Base-by-base conservation (phyloP, 2,888 invertebrate species). In the Agonopterix subpropinquella region DNA sequence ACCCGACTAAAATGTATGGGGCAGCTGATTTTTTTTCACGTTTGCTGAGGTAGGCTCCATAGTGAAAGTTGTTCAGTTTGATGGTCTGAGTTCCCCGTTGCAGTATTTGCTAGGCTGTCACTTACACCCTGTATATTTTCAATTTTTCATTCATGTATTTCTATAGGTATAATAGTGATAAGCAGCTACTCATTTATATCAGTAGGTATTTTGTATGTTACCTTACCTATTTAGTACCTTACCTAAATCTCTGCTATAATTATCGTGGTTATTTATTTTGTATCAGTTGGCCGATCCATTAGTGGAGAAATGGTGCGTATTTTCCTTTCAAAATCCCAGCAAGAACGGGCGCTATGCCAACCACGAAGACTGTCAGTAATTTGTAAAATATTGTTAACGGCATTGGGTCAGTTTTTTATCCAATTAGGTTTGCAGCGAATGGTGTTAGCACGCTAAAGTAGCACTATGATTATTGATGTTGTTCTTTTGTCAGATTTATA, bases 341-440 rank as follows among this genome's bases (percentile, higher is more conserved):
- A 65, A 59, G 58, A 56, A 52, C 61, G 77, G 81, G 80, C 80
- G 64, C 13, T 48, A 36, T 70, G 79, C 81, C 82, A 82, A 64
- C 49, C 57, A 55, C 50, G 59, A 70, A 70, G 65, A 67, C 67
- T 68, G 68, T 65, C 65, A 70, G 72, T 67, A 69, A 66, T 65
- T 66, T 66, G 60, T 70, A 64, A 74, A 53, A 57, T 61, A 55
- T 55, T 50, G 36, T 39, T 15, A 28, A 28, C 7, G 28, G 36
- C 43, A 15, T 15, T 13, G 15, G 13, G 47, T 5, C 36, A 11
- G 37, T 47, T 47, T 47, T 7, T 47, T 11, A 35, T 36, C 35
- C 1, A 8, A 41, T 13, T 45, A 39, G 13, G 44, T 8, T 11
- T 13, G 10, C 1, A 11, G 11, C 2, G 10, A 11, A 44, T 9